These are phyloP conservation scores for Rhagologus leucostigma DNA, from an alignment of 2,113 vertebrate species.

Conservation along the genomic window DNA sequence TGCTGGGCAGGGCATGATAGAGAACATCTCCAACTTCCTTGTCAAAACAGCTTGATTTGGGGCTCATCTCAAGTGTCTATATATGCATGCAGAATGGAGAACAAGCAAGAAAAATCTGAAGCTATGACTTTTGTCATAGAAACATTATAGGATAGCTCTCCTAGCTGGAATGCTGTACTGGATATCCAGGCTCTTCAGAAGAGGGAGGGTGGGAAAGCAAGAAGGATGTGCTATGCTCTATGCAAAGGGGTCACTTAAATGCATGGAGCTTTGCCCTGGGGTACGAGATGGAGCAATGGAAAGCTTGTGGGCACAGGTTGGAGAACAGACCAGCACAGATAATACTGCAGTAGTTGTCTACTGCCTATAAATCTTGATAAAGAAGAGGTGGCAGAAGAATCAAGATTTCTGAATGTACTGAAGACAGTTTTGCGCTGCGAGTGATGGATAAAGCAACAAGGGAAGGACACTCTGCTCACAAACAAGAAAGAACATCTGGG, in stretches of 20 bases:
- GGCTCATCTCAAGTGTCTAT: background rate
- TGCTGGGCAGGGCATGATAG: background rate
- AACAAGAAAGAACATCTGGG: background rate
- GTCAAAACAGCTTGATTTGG: background rate
- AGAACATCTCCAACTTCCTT: background rate
- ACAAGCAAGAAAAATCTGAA: background rate
- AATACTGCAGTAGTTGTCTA: background rate
- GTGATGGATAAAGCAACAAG: background rate
- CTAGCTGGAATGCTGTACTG: background rate
- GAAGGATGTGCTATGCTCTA: background rate
- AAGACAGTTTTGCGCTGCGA: background rate
- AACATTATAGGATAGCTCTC: background rate
- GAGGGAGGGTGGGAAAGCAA: background rate
- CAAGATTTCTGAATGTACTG: background rate
- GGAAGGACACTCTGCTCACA: background rate
- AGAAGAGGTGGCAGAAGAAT: background rate
- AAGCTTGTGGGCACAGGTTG: background rate
- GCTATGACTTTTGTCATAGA: background rate
- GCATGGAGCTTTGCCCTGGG: background rate
- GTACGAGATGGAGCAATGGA: background rate
- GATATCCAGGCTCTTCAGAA: background rate
- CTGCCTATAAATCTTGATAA: background rate
- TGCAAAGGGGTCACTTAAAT: background rate
- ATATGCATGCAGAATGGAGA: background rate
- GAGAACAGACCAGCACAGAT: background rate